Conservation (phyloP, 2,113 vertebrate genomes). For the Riparia riparia region DNA sequence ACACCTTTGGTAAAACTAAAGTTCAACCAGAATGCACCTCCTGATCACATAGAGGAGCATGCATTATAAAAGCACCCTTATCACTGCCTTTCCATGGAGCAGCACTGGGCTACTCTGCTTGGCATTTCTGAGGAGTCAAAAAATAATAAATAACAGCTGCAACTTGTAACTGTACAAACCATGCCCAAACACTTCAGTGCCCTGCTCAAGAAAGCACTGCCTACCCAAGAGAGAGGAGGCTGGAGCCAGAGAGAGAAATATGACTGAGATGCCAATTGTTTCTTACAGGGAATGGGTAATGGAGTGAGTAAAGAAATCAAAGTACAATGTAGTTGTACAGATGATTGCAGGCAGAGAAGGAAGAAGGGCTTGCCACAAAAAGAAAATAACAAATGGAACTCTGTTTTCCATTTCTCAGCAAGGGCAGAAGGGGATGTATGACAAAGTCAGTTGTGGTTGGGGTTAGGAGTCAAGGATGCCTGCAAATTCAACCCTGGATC, state of each 20-base stretch:
- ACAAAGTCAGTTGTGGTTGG: neutral
- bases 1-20: neutral
- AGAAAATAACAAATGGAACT: neutral
- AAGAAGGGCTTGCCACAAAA: neutral
- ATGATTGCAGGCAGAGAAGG: neutral
- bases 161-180: neutral
- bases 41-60: neutral
- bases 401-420: neutral
- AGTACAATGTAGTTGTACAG: neutral
- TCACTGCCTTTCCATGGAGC: neutral
- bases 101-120: neutral
- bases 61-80: neutral
- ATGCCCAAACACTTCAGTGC: neutral
- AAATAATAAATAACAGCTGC: neutral
- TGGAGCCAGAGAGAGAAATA: neutral
- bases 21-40: neutral
- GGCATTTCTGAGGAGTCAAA: neutral
- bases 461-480: neutral
- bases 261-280: neutral
- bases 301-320: neutral
- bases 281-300: neutral
- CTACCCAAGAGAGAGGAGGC: neutral
- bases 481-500: neutral
- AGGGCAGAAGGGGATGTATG: neutral
- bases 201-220: neutral